A percentile compares a stretch with the other conserved stretches of the same genome.
phyloP scores from a whole-genome alignment of 1,140 invertebrate genomes.

The Rhynchophorus ferrugineus region DNA sequence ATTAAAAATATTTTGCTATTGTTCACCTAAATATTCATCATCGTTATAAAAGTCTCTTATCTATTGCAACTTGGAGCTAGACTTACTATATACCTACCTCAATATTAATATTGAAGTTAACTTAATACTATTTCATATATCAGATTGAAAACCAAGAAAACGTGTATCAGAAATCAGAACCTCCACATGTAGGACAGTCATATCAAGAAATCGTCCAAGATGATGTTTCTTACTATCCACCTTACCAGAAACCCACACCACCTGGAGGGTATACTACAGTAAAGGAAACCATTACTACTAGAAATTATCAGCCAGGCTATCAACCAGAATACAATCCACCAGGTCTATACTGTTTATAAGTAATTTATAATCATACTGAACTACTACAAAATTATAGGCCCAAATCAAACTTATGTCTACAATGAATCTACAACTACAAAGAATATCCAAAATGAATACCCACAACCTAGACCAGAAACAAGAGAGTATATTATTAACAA shows the following conservation, averaged over 20 bases:
- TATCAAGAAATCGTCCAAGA: constrained; percentile 21
- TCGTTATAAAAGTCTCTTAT: too few species aligned
- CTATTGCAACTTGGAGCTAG: too few species aligned
- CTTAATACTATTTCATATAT: too few species aligned
- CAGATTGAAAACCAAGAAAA: constrained; percentile 33
- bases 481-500: constrained; percentile 25
- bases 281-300: constrained; percentile 36
- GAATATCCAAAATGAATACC: constrained; percentile 28
- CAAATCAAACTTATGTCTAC: constrained; percentile 37
- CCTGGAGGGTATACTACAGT: constrained; percentile 27
- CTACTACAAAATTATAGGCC: constrained; percentile 2
- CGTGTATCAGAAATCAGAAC: constrained; percentile 14
- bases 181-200: constrained; percentile 7
- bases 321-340: constrained; percentile 20
- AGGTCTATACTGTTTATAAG: constrained; percentile 4
- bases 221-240: constrained; percentile 17
- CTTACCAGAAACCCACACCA: constrained; percentile 32
- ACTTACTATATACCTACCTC: too few species aligned
- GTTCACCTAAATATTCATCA: too few species aligned
- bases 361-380: background rate
- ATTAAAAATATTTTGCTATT: too few species aligned
- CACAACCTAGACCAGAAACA: constrained; percentile 28
- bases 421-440: constrained; percentile 38
- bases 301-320: constrained; percentile 38
- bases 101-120: too few species aligned